These are phyloP conservation scores for Drosophila serrata DNA, from an alignment of 1,140 invertebrate genomes.

Conservation along the genomic window DNA sequence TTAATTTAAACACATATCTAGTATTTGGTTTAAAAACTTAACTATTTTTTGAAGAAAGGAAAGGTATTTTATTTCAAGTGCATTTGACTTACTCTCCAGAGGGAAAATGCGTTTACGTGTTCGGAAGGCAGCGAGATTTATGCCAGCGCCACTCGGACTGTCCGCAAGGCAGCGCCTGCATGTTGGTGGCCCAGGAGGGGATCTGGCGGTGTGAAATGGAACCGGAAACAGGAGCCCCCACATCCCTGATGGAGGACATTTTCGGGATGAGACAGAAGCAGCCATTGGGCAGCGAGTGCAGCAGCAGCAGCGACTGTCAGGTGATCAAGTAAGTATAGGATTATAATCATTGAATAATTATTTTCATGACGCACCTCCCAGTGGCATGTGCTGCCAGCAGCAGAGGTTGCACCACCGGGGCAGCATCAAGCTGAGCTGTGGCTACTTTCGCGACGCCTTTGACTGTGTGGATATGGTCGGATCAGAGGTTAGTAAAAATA, in stretches of 20 bases:
- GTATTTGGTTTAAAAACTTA: too few species aligned
- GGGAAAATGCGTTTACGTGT: constrained; percentile 90
- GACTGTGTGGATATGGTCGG: constrained; percentile 91
- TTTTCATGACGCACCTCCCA: constrained; percentile 18
- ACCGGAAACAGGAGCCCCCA: constrained; percentile 7
- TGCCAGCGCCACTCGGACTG: constrained; percentile 91
- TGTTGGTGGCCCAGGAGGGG: constrained; percentile 88
- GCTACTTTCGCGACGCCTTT: constrained; percentile 95
- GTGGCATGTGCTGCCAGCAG: constrained; percentile 94
- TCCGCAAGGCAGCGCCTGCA: constrained; percentile 90
- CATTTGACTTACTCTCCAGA: constrained; percentile 53
- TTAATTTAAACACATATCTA: too few species aligned
- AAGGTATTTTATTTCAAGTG: background rate
- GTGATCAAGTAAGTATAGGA: constrained; percentile 86
- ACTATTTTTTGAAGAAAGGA: background rate
- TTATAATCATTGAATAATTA: background rate
- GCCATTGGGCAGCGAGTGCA: constrained; percentile 94
- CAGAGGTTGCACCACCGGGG: constrained; percentile 92
- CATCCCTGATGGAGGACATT: constrained; percentile 53
- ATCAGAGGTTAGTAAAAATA: constrained; percentile 31
- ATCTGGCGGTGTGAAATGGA: constrained; percentile 90
- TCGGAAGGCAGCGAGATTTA: constrained; percentile 90
- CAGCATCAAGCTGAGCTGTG: constrained; percentile 93
- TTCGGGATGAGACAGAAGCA: constrained; percentile 85
- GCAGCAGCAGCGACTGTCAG: constrained; percentile 94